Conservation (phyloP, 1,140 invertebrate species). For the Drosophila punjabiensis region DNA sequence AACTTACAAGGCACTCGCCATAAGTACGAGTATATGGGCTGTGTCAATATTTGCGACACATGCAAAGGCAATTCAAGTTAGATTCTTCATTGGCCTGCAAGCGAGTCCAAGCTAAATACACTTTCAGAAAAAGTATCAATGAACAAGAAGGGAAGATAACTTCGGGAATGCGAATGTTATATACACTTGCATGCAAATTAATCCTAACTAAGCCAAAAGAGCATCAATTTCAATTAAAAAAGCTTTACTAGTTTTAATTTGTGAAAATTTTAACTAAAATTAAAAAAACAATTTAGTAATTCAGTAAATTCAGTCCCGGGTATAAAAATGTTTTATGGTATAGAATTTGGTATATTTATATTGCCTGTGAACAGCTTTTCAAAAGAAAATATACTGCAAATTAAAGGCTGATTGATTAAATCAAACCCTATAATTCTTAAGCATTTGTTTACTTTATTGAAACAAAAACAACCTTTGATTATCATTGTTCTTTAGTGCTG, state of each 20-base stretch:
- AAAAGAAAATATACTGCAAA: neutral
- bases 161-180: too few relatives aligned
- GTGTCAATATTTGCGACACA: slow-evolving; percentile 79
- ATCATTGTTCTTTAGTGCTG: neutral
- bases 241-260: too few relatives aligned
- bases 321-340: too few relatives aligned
- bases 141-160: neutral
- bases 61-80: slow-evolving; percentile 66
- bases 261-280: too few relatives aligned
- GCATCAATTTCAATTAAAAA: too few relatives aligned
- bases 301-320: too few relatives aligned
- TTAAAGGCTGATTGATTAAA: neutral
- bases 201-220: too few relatives aligned
- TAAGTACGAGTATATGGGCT: slow-evolving; percentile 55
- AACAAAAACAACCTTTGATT: neutral
- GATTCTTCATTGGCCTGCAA: slow-evolving; percentile 50
- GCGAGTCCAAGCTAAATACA: slow-evolving; percentile 24
- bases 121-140: neutral
- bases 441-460: neutral
- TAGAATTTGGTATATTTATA: neutral
- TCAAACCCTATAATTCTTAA: neutral
- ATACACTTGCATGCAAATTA: too few relatives aligned
- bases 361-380: neutral
- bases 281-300: too few relatives aligned
- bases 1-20: slow-evolving; percentile 60